phyloP scores from a whole-genome alignment of 2,797 vertebrate genomes.

The Apogon hyalosoma region DNA sequence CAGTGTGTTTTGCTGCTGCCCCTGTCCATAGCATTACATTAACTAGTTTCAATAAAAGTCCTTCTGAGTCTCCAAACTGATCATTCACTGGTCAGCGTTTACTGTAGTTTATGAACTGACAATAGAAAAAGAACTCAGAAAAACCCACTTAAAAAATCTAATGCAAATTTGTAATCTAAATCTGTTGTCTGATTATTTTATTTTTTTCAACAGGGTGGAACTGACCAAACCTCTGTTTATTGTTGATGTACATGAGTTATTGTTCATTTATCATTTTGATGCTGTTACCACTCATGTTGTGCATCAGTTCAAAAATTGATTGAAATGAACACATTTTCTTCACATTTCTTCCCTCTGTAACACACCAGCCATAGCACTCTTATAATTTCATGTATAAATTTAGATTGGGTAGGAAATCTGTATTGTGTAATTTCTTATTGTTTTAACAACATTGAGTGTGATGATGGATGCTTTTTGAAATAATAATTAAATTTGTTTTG shows the following conservation, averaged over 20 bases:
- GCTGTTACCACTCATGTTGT: conserved; percentile 17
- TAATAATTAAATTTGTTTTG: not conserved
- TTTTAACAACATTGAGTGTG: not conserved
- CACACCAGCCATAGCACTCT: not conserved
- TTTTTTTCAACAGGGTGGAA: not conserved
- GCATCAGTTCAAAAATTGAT: conserved; percentile 10
- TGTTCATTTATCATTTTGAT: not conserved
- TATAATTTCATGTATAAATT: conserved; percentile 1
- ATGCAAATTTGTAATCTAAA: not conserved
- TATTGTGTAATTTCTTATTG: not conserved
- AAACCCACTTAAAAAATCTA: not conserved
- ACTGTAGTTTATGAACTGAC: no score
- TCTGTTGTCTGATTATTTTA: not conserved
- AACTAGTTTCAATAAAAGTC: no score
- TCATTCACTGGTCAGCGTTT: no score
- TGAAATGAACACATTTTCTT: conserved; percentile 5
- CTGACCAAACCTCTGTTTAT: conserved; percentile 5
- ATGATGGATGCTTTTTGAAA: not conserved
- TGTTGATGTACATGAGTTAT: conserved; percentile 9
- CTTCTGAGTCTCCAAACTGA: no score
- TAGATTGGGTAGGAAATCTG: conserved; percentile 16
- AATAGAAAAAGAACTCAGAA: no score
- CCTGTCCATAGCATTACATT: no score
- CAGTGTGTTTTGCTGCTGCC: no score
- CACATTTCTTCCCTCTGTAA: conserved; percentile 3